These are phyloP conservation scores for Ecliptopera silaceata DNA, from an alignment of 2,888 invertebrate species.

Conservation along the genomic window DNA sequence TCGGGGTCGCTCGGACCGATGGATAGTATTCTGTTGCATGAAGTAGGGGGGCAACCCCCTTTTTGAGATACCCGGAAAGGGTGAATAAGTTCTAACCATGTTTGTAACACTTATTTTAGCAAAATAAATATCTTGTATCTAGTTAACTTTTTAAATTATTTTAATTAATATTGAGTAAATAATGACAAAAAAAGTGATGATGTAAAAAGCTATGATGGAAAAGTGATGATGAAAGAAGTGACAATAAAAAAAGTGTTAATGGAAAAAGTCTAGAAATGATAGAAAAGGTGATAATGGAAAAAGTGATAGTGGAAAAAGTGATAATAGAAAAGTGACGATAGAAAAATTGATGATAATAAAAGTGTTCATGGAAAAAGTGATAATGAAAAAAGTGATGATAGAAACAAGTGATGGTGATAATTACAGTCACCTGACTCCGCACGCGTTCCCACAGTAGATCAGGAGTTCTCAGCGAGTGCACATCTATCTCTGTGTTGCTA, in stretches of 20 bases:
- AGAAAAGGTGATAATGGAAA: background rate
- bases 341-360: background rate
- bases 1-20: no score
- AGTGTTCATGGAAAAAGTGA: background rate
- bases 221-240: background rate
- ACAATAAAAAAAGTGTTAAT: background rate
- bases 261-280: background rate
- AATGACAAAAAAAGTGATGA: no score
- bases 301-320: background rate
- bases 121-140: no score
- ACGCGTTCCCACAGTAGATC: constrained; percentile 99
- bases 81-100: no score
- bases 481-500: constrained; percentile 96
- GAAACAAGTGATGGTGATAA: constrained; percentile 8
- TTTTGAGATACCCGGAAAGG: no score
- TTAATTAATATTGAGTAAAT: background rate
- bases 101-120: no score
- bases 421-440: constrained; percentile 87
- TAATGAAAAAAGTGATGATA: background rate
- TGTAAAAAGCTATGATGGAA: no score
- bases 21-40: no score
- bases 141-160: no score
- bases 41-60: no score
- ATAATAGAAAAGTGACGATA: background rate
- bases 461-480: constrained; percentile 95